Percentiles rank a stretch among this genome's conserved stretches.
phyloP scores from a whole-genome alignment of 1,140 invertebrate genomes.

The Phthorimaea operculella region DNA sequence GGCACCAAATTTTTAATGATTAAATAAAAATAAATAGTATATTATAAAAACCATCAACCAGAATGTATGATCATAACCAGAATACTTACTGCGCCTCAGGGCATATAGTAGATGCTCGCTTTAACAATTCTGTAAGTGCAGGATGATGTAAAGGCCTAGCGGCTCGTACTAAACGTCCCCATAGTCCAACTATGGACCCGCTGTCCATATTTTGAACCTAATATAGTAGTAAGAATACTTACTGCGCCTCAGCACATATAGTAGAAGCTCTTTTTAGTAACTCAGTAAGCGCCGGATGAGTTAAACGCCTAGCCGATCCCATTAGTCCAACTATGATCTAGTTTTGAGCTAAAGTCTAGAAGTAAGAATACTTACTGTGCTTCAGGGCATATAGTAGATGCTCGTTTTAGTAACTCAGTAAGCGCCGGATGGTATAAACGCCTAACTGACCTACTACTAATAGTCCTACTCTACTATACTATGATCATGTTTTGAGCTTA shows the following conservation, averaged over 20 bases:
- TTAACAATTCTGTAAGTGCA: slow-evolving; percentile 45
- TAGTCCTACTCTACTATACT: slow-evolving; percentile 47
- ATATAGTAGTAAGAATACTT: no score
- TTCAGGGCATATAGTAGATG: slow-evolving; percentile 68
- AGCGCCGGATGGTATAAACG: slow-evolving; percentile 51
- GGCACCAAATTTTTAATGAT: no score
- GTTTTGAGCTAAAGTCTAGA: no score
- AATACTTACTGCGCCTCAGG: slow-evolving; percentile 69
- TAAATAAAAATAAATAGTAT: no score
- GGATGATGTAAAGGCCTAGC: slow-evolving; percentile 49
- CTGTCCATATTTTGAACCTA: slow-evolving; percentile 56
- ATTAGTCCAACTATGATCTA: no score
- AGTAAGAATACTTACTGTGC: slow-evolving; percentile 69
- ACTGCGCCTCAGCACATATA: no score
- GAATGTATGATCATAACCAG: no score
- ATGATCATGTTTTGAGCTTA: slow-evolving; percentile 52
- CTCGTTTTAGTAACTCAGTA: slow-evolving; percentile 42
- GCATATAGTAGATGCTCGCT: slow-evolving; percentile 67
- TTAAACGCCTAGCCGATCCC: no score
- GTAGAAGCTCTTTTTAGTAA: no score
- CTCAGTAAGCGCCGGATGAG: no score
- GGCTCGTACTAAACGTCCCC: slow-evolving; percentile 53
- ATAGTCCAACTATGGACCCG: slow-evolving; percentile 52
- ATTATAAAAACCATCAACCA: no score
- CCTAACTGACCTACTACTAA: slow-evolving; percentile 48